Evolutionary conservation across 2,888 invertebrate species (phyloP), one percentile per base, ranked within the genome.

Genomic region (Drosophila longiperda): DNA sequence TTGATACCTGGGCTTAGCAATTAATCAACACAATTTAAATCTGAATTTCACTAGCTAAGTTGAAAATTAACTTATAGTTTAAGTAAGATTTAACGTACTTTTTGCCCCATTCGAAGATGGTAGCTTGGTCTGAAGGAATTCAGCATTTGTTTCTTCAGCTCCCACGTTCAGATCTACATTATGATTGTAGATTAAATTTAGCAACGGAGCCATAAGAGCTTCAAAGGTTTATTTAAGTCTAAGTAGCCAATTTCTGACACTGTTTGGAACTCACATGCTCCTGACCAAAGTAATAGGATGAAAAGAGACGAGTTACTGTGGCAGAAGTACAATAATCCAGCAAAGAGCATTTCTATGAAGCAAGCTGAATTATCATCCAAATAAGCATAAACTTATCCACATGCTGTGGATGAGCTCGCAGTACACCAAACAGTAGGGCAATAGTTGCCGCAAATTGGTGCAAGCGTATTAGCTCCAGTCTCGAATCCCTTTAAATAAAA

Each of bases 111-210:
- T 2, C 12, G 3, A 3, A 11, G 49, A 3, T 15, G 49, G 3
- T n/a, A 32, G 67, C n/a, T 42, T 33, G 1, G 67, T 66, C 23
- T 55, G 49, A 23, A 67, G 7, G 9, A 67, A 15, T n/a, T 67
- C 67, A 17, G 49, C 49, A 8, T 7, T 26, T 5, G 1, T 11
- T n/a, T 68, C 61, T 0, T n/a, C 58, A 9, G 32, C 17, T 23
- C 36, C 66, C 34, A 66, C 17, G 11, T 49, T 69, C 20, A 60
- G 29, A 7, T 52, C 49, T 11, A 71, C 78, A 52, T 73, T 78
- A 17, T 50, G 50, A 26, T 49, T 66, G 63, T 83, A 78, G 45
- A 83, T 75, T 42, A 66, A 52, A 20, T 61, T 54, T 65, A 70
- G 50, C 38, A 72, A 29, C n/a, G 50, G 40, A 2, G 52, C 36